Conservation (phyloP, 2,113 vertebrate genomes). For the Ramphastos sulfuratus region DNA sequence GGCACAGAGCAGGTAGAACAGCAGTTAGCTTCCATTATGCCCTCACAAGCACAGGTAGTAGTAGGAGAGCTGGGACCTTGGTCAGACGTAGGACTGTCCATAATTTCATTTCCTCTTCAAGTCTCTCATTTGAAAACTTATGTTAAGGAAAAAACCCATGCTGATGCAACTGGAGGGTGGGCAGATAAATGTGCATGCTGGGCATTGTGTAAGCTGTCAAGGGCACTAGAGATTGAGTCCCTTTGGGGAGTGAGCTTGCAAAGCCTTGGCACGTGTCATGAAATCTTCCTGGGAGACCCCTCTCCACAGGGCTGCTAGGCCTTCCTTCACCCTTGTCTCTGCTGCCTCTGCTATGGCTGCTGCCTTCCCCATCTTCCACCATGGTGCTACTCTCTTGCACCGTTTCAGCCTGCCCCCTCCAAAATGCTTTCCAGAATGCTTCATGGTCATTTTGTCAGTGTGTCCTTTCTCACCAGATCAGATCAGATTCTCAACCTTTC, state of each 20-base stretch:
- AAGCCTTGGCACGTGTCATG: background rate
- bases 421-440: background rate
- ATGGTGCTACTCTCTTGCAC: background rate
- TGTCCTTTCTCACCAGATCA: background rate
- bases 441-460: background rate
- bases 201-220: background rate
- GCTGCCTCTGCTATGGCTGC: background rate
- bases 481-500: slow-evolving; percentile 8
- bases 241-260: background rate
- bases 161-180: background rate
- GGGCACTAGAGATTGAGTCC: background rate
- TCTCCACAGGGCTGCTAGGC: background rate
- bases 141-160: background rate
- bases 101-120: background rate
- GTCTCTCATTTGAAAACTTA: background rate
- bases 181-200: background rate
- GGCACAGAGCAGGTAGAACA: background rate
- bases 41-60: background rate
- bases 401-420: background rate
- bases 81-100: background rate
- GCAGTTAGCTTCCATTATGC: background rate
- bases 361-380: background rate
- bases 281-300: background rate
- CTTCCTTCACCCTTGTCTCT: background rate
- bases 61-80: background rate